Base-by-base conservation (phyloP, 2,888 invertebrate genomes). In the Lamellibrachia columna region DNA sequence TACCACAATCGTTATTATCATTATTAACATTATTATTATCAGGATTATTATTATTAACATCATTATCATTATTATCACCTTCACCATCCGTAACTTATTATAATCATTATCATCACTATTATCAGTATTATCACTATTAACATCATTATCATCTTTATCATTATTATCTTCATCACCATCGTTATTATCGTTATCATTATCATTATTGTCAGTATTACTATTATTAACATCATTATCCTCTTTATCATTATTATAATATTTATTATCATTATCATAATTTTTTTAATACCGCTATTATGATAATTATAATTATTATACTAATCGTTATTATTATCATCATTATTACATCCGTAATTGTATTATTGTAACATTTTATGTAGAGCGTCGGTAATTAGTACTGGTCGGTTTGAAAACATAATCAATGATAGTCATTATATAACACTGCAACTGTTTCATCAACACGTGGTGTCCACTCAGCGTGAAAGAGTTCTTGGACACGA, bases 401-500 rank as follows among this genome's bases (percentile, higher is more conserved):
- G 40, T 40, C 40, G 40, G 40, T 40, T 40, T 40, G 1, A 40
- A 40, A 40, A 40, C 40, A 40, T 40, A 40, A 40, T 40, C 40
- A 40, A 58, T 58, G 58, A 11, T 15, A 8, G 58, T 58, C 58
- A 11, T 58, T 15, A 58, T 58, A 58, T 15, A 58, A 58, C 58
- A 15, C n/a, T 75, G 6, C 75, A 40, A 40, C 40, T 40, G 40
- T 55, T 55, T 9, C 9, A 55, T 55, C 55, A 55, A 55, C 55
- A 75, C 6, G n/a, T 15, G 2, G 75, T 75, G 75, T 22, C 75
- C 15, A 22, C 90, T 53, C 92, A 93, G 93, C 53, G 93, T 93
- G 75, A 91, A 92, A 53, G 28, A 93, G 7, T 93, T 93, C 60
- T 52, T 93, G 53, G 93, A 93, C 15, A 92, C 91, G 9, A 93